phyloP scores from a whole-genome alignment of 1,140 invertebrate genomes.

The Venustaconcha ellipsiformis region DNA sequence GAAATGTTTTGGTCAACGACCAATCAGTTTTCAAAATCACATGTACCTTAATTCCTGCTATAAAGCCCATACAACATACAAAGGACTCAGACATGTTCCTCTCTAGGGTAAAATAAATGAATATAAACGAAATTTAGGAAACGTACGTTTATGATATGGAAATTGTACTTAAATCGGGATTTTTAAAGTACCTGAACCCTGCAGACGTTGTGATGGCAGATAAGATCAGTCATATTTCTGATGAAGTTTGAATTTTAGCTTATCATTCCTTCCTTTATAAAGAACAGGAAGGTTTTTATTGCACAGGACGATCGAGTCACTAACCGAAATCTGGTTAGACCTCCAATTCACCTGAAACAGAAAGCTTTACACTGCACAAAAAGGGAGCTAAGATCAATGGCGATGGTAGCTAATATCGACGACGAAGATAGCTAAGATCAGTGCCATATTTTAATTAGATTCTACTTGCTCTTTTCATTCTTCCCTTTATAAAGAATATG shows the following conservation, averaged over 20 bases:
- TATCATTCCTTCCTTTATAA: constrained; percentile 33
- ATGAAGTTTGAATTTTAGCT: constrained; percentile 26
- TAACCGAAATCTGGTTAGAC: constrained; percentile 36
- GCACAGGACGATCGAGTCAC: constrained; percentile 30
- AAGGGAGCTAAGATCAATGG: too few species aligned
- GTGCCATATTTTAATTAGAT: constrained; percentile 23
- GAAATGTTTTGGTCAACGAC: constrained; percentile 34
- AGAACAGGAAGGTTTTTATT: constrained; percentile 13
- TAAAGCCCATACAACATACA: constrained; percentile 33
- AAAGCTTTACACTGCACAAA: too few species aligned
- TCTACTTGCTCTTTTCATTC: constrained; percentile 27
- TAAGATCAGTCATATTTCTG: constrained; percentile 23
- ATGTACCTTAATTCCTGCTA: constrained; percentile 35
- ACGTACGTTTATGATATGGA: constrained; percentile 30
- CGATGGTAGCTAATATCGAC: too few species aligned
- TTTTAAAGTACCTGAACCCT: constrained; percentile 5
- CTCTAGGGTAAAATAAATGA: constrained; percentile 28
- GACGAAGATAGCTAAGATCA: constrained; percentile 30
- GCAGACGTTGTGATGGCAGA: constrained; percentile 30
- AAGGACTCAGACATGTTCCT: constrained; percentile 30
- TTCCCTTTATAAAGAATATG: constrained; percentile 30
- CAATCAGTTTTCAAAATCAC: constrained; percentile 27
- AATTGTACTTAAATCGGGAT: constrained; percentile 32
- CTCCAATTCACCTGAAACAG: constrained; percentile 25
- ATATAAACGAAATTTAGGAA: constrained; percentile 33